A percentile compares a stretch with the other conserved stretches of the same genome.
Evolutionary conservation across 2,888 invertebrate genomes (phyloP).

Genomic region (Campoplex nolae): DNA sequence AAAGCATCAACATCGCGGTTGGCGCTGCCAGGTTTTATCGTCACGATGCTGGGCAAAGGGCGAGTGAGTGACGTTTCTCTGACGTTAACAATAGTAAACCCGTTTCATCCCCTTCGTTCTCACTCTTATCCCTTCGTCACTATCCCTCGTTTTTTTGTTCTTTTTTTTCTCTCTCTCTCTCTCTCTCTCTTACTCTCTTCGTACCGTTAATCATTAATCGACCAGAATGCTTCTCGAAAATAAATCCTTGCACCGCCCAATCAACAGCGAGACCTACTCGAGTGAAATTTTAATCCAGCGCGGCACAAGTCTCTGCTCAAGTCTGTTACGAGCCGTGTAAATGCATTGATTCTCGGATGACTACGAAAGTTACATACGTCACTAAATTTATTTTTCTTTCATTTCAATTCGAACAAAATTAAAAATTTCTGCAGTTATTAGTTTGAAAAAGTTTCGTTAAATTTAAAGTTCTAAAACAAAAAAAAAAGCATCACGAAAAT

Average conservation of each 20-base stretch:
- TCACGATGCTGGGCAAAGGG: slow-evolving; percentile 41
- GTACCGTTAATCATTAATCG: slow-evolving; percentile 56
- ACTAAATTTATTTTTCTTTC: neutral
- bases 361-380: neutral
- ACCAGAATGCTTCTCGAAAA: slow-evolving; percentile 21
- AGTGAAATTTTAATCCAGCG: slow-evolving; percentile 64
- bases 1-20: slow-evolving; percentile 26
- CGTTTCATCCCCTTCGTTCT: slow-evolving; percentile 11
- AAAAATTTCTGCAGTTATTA: too few relatives aligned
- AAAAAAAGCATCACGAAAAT: neutral
- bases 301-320: slow-evolving; percentile 16
- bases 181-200: slow-evolving; percentile 35
- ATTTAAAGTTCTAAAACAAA: too few relatives aligned
- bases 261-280: slow-evolving; percentile 46
- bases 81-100: slow-evolving; percentile 32
- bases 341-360: slow-evolving; percentile 6
- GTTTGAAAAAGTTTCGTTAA: too few relatives aligned
- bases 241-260: slow-evolving; percentile 52
- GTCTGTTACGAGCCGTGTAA: neutral
- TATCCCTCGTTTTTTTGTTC: neutral
- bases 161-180: too few relatives aligned
- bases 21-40: slow-evolving; percentile 22
- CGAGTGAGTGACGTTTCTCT: slow-evolving; percentile 58
- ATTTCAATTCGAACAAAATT: neutral
- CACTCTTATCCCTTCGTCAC: neutral